Base-by-base conservation (phyloP, 2,113 vertebrate species). In the Crocuta crocuta region DNA sequence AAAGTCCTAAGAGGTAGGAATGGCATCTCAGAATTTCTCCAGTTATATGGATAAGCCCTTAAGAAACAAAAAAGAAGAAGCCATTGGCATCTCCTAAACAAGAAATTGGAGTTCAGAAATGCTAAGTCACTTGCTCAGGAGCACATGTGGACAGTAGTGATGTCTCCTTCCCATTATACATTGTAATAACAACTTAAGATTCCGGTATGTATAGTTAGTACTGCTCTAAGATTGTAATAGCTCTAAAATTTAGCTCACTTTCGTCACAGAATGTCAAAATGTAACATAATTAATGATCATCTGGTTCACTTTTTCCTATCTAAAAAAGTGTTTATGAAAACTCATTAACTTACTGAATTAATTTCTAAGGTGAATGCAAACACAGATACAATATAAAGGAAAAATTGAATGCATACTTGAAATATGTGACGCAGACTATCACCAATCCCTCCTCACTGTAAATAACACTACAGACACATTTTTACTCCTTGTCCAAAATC, bases 121-220 rank as follows among this genome's bases (percentile, higher is more conserved):
- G 5, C 0, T 43, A 45, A 70, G 10, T 16, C 4, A 35, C 26
- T 74, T 55, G 8, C 23, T 74, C 45, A 48, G 58, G 28, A 65
- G 16, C 12, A 33, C 5, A 4, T 55, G 10, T 1, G 39, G 39
- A 39, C 3, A 39, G 39, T 39, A 19, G 33, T 19, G 16, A 19
- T 0, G 1, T 31, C 19, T 10, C 26, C 21, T 53, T 31, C 53
- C 26, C 7, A 0, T 24, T 17, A 55, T 0, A 11, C 5, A 10
- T 13, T n/a, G 6, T 11, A 9, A 17, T 21, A 28, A 23, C 3
- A 9, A 55, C 3, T 53, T 31, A 26, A 4, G 3, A 3, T 61
- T 65, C 11, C 65, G 10, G 31, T 39, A 26, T 31, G 28, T 74
- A 11, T 7, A 23, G 16, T 89, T 13, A 11, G 28, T 0, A 63